Percentiles rank a stretch among this genome's conserved stretches.
Conservation (phyloP, 2,888 invertebrate species). For the Drosophila prolongata region DNA sequence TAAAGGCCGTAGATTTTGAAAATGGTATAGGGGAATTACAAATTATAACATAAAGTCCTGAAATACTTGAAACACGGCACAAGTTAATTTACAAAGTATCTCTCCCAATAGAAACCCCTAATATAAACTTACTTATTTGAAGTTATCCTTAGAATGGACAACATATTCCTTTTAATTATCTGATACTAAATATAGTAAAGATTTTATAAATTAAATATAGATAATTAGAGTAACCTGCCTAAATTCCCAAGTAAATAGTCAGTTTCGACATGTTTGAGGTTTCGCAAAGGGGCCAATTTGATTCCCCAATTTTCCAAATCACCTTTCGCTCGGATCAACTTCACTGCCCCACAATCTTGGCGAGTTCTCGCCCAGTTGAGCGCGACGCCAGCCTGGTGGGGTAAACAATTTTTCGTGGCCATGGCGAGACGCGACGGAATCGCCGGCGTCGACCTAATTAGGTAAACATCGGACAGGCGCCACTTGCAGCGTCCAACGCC, state of each 20-base stretch:
- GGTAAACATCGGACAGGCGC: constrained; percentile 61
- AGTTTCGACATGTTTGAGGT: constrained; percentile 1
- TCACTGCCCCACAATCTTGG: constrained; percentile 30
- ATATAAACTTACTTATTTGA: too few species aligned
- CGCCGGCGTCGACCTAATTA: constrained; percentile 64
- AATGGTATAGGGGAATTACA: too few species aligned
- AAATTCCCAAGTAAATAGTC: background rate
- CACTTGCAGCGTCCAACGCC: constrained; percentile 49
- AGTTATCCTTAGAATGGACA: too few species aligned
- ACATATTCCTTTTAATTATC: background rate
- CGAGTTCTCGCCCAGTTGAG: constrained; percentile 21
- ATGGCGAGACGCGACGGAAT: constrained; percentile 44
- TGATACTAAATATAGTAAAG: background rate
- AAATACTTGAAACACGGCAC: too few species aligned
- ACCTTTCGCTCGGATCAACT: constrained; percentile 27
- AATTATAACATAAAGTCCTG: too few species aligned
- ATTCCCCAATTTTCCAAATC: constrained; percentile 23
- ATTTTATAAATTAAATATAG: background rate
- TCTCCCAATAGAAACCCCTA: too few species aligned
- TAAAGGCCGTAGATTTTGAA: background rate
- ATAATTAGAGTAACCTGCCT: background rate
- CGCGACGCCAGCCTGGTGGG: constrained; percentile 32
- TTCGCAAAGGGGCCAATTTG: background rate
- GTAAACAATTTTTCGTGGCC: constrained; percentile 47
- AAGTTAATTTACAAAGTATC: too few species aligned